Conservation (phyloP, 2,113 vertebrate genomes). For the Heterotis niloticus region DNA sequence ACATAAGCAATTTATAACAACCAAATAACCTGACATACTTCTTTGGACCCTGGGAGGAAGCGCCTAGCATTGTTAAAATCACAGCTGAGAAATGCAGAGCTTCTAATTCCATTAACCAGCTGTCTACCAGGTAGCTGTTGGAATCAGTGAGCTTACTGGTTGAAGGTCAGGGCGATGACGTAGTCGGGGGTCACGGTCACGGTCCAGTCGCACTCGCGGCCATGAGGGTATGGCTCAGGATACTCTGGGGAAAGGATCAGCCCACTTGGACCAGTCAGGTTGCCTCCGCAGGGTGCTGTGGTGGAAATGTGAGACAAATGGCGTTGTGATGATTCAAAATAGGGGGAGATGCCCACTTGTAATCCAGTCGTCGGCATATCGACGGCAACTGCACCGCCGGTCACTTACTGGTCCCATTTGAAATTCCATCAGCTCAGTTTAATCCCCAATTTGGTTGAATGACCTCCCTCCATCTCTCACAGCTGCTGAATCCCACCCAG, state of each 20-base stretch:
- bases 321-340: background rate
- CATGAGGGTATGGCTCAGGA: slow-evolving; percentile 87
- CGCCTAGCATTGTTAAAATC: too few relatives aligned
- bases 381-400: background rate
- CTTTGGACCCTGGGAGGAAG: too few relatives aligned
- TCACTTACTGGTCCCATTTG: too few relatives aligned
- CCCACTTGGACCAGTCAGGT: slow-evolving; percentile 82
- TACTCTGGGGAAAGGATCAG: slow-evolving; percentile 93
- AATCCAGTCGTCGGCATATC: background rate
- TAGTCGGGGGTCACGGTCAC: slow-evolving; percentile 85
- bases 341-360: background rate
- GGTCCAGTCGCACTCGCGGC: slow-evolving; percentile 93
- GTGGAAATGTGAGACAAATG: slow-evolving; percentile 18
- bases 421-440: background rate
- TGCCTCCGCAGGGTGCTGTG: slow-evolving; percentile 88
- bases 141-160: slow-evolving; percentile 66
- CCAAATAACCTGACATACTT: too few relatives aligned
- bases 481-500: background rate
- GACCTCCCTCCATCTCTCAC: background rate
- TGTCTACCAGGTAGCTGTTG: too few relatives aligned
- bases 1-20: too few relatives aligned
- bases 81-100: too few relatives aligned
- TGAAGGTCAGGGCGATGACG: slow-evolving; percentile 89
- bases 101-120: too few relatives aligned
- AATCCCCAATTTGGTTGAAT: background rate